These are phyloP conservation scores for Abscondita cerata DNA, from an alignment of 2,888 invertebrate genomes.

Conservation along the genomic window DNA sequence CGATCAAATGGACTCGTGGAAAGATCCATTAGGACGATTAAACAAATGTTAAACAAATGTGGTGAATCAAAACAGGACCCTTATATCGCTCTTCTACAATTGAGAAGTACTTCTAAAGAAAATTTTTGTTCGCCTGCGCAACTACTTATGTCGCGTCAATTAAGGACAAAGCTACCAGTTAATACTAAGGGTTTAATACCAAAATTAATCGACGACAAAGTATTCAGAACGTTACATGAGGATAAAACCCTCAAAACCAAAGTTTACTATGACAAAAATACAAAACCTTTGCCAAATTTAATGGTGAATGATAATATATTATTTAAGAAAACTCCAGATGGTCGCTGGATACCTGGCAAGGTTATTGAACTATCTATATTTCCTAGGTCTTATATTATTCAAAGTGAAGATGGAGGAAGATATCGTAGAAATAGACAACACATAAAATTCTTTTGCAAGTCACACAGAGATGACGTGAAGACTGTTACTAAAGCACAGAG, in stretches of 20 bases:
- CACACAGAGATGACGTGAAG: too few relatives aligned
- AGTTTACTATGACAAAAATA: background rate
- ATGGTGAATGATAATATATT: background rate
- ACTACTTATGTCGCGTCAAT: too few relatives aligned
- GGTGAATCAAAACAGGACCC: background rate
- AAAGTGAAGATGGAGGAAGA: background rate
- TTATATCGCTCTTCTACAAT: background rate
- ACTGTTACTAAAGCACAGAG: too few relatives aligned
- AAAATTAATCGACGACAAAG: too few relatives aligned
- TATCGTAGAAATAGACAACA: background rate
- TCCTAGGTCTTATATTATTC: background rate
- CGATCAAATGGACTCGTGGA: conserved; percentile 22
- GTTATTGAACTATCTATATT: background rate
- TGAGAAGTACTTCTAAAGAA: too few relatives aligned
- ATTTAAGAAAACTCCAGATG: background rate
- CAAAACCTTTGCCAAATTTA: background rate
- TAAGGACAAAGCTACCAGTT: too few relatives aligned
- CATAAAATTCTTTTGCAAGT: too few relatives aligned
- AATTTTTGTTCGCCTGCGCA: too few relatives aligned
- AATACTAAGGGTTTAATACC: too few relatives aligned
- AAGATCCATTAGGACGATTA: conserved; percentile 21
- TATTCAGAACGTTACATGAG: too few relatives aligned
- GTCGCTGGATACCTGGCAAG: background rate
- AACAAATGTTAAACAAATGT: conserved; percentile 5
- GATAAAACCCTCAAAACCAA: too few relatives aligned